Evolutionary conservation across 2,113 vertebrate species (phyloP), one percentile per base, ranked within the genome.

Genomic region (Passerina amoena): DNA sequence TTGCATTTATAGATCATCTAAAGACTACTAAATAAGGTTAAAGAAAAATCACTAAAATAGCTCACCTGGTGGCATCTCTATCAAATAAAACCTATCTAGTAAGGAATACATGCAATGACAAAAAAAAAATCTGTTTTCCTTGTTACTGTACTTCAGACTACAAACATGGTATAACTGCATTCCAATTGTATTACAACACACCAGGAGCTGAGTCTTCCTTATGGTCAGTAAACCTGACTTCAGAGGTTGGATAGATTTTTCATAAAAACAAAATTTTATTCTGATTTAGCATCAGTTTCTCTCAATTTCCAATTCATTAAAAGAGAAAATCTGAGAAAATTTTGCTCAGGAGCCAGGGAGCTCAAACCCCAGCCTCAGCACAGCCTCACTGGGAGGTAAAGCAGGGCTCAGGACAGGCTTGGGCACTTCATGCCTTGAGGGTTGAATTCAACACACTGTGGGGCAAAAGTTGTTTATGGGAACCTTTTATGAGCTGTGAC

Each of bases 301-400:
- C 33, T 50, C 20, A 20, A 61, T 28, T 72, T 91, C 64, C 2
- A 4, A 15, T 51, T 20, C 5, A 65, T 3, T 6, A 33, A 88
- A 50, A 2, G 7, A 68, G 28, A 59, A 83, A 77, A 59, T 65
- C 42, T 50, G 75, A 82, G 13, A 59, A 90, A 66, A 40, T 7
- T n/a, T 76, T 93, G 8, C 37, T 51, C 47, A 15, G 20, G 11
- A 77, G 24, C 22, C 31, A 31, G 48, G 44, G 48, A 69, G 35
- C 47, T 3, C 0, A 33, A 69, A 18, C 6, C 16, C 25, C 54
- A 40, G 1, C 20, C 48, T 38, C 10, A 45, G 2, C 28, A 63
- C 35, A 30, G 16, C n/a, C 61, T 71, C 70, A 21, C 24, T 10
- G 19, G 13, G 7, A 79, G 47, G 15, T 2, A n/a, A 11, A 75